Conservation (phyloP, 2,113 vertebrate genomes). For the Meles meles region DNA sequence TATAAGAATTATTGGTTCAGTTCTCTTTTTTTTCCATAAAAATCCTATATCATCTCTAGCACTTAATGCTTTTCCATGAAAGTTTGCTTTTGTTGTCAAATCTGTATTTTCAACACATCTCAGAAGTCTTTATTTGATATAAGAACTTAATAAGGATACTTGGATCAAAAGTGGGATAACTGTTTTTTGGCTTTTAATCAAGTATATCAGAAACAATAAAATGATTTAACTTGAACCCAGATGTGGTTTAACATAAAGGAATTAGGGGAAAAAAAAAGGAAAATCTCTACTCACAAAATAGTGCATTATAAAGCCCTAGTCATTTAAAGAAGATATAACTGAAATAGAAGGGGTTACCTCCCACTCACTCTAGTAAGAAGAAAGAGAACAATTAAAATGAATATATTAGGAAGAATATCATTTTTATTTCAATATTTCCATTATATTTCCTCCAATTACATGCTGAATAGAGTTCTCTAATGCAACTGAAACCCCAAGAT, state of each 20-base stretch:
- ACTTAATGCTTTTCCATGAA: slow-evolving; percentile 8
- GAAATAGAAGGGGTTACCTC: slow-evolving; percentile 61
- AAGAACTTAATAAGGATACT: slow-evolving; percentile 36
- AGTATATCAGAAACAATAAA: slow-evolving; percentile 47
- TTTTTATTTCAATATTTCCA: slow-evolving; percentile 74
- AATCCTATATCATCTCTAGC: background rate
- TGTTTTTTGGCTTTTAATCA: slow-evolving; percentile 30
- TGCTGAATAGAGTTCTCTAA: slow-evolving; percentile 52
- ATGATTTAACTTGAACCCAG: slow-evolving; percentile 35
- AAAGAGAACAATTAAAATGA: slow-evolving; percentile 67
- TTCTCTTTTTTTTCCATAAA: slow-evolving; percentile 21
- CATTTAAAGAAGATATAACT: slow-evolving; percentile 58
- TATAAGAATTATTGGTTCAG: slow-evolving; percentile 22
- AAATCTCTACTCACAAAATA: slow-evolving; percentile 38
- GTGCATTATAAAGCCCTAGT: slow-evolving; percentile 37
- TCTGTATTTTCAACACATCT: background rate
- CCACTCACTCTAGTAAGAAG: slow-evolving; percentile 57
- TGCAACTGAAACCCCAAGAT: slow-evolving; percentile 31
- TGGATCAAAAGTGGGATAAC: slow-evolving; percentile 29
- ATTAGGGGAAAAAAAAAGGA: background rate
- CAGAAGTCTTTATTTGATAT: slow-evolving; percentile 34
- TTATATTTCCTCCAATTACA: slow-evolving; percentile 64
- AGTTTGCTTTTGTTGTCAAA: background rate
- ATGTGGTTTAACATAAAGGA: slow-evolving; percentile 36
- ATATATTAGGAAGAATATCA: slow-evolving; percentile 59